Conservation (phyloP, 2,888 invertebrate genomes). For the Rhagonycha lutea region DNA sequence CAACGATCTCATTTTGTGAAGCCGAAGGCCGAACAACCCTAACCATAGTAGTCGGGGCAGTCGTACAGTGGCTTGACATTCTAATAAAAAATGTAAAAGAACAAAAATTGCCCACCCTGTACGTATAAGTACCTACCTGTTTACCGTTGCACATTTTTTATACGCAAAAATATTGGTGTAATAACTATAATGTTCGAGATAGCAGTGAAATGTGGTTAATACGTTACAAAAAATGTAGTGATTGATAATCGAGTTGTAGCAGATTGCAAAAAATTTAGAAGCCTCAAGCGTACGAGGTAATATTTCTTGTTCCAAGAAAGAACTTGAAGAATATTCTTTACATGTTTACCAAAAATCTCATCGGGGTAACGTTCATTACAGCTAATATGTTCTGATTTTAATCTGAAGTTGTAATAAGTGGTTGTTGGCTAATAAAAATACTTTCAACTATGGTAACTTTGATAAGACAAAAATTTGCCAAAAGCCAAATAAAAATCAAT, state of each 20-base stretch:
- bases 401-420: not conserved
- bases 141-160: not conserved
- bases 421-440: not conserved
- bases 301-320: not conserved
- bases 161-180: not conserved
- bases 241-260: not conserved
- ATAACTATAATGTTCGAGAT: not conserved
- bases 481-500: not conserved
- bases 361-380: not conserved
- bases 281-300: not conserved
- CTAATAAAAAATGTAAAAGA: not conserved
- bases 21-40: no score
- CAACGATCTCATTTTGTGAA: no score
- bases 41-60: no score
- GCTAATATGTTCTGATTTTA: not conserved
- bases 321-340: not conserved
- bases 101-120: not conserved
- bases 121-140: not conserved
- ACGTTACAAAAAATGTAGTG: not conserved
- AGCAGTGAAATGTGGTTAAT: not conserved
- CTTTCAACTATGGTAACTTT: not conserved
- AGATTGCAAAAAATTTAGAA: not conserved
- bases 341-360: not conserved
- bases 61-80: no score
- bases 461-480: not conserved